Evolutionary conservation across 2,888 invertebrate species (phyloP), one percentile per base, ranked within the genome.

Genomic region (Gisinianus flammeolus): DNA sequence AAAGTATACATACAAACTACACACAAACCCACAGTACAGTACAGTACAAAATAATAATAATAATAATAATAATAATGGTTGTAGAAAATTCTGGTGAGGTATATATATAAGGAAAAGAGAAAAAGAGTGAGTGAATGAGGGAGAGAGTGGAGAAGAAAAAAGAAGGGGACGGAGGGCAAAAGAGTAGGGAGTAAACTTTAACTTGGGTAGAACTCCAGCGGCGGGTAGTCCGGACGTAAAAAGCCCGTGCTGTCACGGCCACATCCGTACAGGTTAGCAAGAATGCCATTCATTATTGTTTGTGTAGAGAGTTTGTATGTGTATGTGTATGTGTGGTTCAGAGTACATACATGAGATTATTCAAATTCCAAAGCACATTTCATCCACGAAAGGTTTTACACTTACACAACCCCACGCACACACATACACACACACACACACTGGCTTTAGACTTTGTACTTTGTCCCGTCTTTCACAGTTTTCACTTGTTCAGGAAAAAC

Each of bases 271-370:
- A 35, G 64, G 75, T 75, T 66, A 75, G 64, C 66, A 52, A 75
- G 66, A 75, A 66, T 75, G 64, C 64, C 75, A 75, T 75, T 66
- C 75, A 75, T 75, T 75, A 75, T 66, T 66, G 62, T 75, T 75
- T 64, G 54, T 33, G 10, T 24, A 67, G 19, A 33, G 3, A 12
- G 12, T 44, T 44, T 44, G 64, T 22, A 30, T 26, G 8, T 64
- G 64, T 28, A 3, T 64, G 8, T 64, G 64, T 26, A 30, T 64
- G 10, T 64, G 64, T 64, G 22, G 64, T 64, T 24, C 24, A 24
- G 62, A 12, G 24, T 62, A 26, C 62, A 24, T 64, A 1, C 24
- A 22, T 4, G 64, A 58, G 16, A 64, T 26, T 64, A 64, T 64
- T 64, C 64, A 64, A 44, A 44, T 44, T 12, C 44, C 19, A 19